Percentiles rank a stretch among this genome's conserved stretches.
Evolutionary conservation across 2,888 invertebrate species (phyloP).

Genomic region (Nephrocerus scutellatus): DNA sequence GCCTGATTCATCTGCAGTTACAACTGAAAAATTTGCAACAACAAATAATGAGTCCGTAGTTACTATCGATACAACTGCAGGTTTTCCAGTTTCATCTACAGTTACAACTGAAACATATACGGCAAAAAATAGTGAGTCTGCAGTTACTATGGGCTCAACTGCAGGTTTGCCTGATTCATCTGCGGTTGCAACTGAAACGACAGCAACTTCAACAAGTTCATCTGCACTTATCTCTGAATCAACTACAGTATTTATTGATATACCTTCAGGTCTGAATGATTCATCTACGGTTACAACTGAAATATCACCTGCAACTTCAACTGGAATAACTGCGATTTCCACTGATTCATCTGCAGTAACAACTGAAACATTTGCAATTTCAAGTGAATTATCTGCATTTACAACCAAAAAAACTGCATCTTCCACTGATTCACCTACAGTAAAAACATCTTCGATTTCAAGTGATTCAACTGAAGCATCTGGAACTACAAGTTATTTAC

Average conservation of each 20-base stretch:
- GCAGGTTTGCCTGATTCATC: neutral
- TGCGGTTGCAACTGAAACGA: neutral
- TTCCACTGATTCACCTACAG: neutral
- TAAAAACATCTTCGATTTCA: conserved; percentile 3
- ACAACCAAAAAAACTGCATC: neutral
- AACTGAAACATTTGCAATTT: neutral
- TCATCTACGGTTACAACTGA: conserved; percentile 1
- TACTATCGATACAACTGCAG: neutral
- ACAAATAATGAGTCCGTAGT: conserved; percentile 2
- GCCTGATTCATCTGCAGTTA: too few species aligned
- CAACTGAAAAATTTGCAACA: too few species aligned
- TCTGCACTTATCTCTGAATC: too few species aligned
- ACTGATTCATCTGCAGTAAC: neutral
- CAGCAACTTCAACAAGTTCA: neutral
- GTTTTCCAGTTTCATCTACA: conserved; percentile 2
- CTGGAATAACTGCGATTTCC: neutral
- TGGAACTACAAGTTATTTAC: too few species aligned
- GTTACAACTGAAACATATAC: conserved; percentile 5
- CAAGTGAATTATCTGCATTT: neutral
- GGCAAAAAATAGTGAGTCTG: neutral
- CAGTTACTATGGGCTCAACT: neutral
- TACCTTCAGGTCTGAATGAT: too few species aligned
- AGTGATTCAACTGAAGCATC: too few species aligned
- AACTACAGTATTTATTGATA: too few species aligned
- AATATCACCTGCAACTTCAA: neutral